phyloP scores from a whole-genome alignment of 2,797 vertebrate species.

The Notamacropus eugenii region DNA sequence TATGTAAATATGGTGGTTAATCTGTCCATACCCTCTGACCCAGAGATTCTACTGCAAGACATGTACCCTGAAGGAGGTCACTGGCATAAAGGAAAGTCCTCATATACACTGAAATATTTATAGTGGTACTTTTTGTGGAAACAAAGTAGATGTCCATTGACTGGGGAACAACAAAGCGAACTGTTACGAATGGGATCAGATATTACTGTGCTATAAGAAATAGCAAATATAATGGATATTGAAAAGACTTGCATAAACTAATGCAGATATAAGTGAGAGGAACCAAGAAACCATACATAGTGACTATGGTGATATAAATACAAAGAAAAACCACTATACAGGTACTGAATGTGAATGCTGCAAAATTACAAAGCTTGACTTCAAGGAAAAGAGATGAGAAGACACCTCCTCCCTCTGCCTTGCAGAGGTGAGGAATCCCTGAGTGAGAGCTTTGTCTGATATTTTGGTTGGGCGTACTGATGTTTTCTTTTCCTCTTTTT shows the following conservation, averaged over 20 bases:
- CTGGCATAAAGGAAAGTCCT: not conserved
- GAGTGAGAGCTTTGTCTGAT: not conserved
- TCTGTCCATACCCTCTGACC: not conserved
- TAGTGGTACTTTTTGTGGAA: not conserved
- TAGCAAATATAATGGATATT: not conserved
- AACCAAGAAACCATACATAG: not conserved
- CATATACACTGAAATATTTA: not conserved
- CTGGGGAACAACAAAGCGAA: not conserved
- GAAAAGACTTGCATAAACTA: not conserved
- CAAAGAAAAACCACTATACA: not conserved
- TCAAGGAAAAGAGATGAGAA: not conserved
- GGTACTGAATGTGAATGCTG: not conserved
- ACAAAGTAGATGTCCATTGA: not conserved
- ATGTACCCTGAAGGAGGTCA: not conserved
- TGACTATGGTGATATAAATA: not conserved
- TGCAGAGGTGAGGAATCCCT: not conserved
- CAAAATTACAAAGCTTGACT: not conserved
- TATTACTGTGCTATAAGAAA: not conserved
- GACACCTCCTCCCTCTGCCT: not conserved
- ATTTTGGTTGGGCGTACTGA: not conserved
- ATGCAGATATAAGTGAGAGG: not conserved
- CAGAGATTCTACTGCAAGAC: not conserved
- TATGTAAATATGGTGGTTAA: not conserved
- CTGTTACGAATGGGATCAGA: not conserved
- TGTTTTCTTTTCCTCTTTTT: not conserved